Conservation (phyloP, 2,113 vertebrate genomes). For the Choloepus hoffmanni region DNA sequence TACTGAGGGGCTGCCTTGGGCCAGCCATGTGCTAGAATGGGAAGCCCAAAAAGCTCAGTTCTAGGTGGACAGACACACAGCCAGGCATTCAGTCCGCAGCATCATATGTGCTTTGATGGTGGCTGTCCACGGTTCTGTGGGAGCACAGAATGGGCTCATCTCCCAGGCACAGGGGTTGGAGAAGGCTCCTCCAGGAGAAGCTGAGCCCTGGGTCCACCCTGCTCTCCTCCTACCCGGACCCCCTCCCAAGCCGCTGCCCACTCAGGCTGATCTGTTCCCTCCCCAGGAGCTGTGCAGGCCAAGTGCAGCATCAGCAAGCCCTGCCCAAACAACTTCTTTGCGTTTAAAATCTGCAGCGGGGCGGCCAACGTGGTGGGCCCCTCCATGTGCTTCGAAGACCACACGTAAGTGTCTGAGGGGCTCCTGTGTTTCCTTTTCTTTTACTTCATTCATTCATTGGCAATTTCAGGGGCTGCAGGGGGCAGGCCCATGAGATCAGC, state of each 20-base stretch:
- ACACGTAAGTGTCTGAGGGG: constrained; percentile 84
- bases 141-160: background rate
- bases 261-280: constrained; percentile 6
- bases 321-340: constrained; percentile 86
- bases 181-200: background rate
- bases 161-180: fast-evolving
- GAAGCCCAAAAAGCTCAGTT: background rate
- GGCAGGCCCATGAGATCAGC: background rate
- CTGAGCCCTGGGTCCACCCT: background rate
- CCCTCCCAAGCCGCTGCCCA: background rate
- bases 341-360: constrained; percentile 90
- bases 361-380: constrained; percentile 92
- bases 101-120: background rate
- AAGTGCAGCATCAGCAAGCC: constrained; percentile 86
- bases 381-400: constrained; percentile 90
- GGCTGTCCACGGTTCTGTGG: fast-evolving
- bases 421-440: background rate
- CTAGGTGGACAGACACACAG: background rate
- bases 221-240: fast-evolving
- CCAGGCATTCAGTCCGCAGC: background rate
- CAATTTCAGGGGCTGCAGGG: background rate
- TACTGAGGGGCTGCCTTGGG: fast-evolving
- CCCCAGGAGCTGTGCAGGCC: constrained; percentile 46
- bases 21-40: fast-evolving
- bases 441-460: background rate